phyloP scores from a whole-genome alignment of 2,797 vertebrate species.

The Crax fasciolata region DNA sequence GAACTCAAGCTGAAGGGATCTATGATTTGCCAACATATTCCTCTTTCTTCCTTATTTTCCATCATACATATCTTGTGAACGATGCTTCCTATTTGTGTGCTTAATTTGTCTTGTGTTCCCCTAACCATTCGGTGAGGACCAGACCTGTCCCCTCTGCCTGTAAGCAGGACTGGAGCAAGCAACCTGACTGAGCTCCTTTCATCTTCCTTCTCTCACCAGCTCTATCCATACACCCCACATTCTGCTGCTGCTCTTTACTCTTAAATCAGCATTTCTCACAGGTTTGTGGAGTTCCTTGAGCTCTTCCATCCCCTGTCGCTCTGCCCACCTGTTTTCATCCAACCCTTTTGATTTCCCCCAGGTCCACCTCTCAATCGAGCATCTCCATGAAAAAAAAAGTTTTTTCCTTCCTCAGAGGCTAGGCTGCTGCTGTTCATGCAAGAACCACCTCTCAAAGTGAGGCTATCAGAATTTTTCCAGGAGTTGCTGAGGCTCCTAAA shows the following conservation, averaged over 20 bases:
- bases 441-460: not conserved
- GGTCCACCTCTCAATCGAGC: not conserved
- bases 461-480: not conserved
- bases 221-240: not conserved
- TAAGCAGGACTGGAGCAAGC: not conserved
- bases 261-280: not conserved
- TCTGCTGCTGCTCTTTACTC: not conserved
- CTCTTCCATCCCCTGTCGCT: not conserved
- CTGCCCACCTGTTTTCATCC: not conserved
- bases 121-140: not conserved
- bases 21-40: not conserved
- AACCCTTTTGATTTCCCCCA: not conserved
- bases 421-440: not conserved
- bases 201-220: not conserved
- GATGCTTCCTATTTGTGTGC: not conserved
- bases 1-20: not conserved
- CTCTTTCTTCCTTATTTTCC: not conserved
- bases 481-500: not conserved
- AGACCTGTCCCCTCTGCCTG: not conserved
- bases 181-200: not conserved
- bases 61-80: not conserved
- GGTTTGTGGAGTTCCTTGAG: not conserved
- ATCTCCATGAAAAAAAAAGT: not conserved
- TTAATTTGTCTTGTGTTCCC: not conserved
- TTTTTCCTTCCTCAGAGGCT: not conserved